Percentiles rank a stretch among this genome's conserved stretches.
phyloP scores from a whole-genome alignment of 1,140 invertebrate genomes.

The Brachionus calyciflorus region DNA sequence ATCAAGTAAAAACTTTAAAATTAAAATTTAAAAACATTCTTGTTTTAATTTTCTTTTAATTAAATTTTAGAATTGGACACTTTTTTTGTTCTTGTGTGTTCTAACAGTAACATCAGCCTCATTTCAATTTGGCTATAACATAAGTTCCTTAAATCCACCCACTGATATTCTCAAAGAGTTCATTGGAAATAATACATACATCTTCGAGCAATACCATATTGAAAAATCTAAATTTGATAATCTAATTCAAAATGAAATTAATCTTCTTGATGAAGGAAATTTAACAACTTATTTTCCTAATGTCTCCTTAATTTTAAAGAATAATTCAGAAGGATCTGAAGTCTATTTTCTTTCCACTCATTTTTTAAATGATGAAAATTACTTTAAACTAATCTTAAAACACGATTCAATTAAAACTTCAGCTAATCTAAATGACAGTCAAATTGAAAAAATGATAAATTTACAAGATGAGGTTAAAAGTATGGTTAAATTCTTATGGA shows the following conservation, averaged over 20 bases:
- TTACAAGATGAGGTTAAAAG: background rate
- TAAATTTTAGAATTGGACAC: slow-evolving; percentile 34
- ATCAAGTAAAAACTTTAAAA: background rate
- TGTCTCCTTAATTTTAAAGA: no score
- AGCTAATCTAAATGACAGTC: background rate
- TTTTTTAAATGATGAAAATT: no score
- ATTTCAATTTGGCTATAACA: slow-evolving; percentile 44
- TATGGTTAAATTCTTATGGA: slow-evolving; percentile 20
- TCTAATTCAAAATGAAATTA: no score
- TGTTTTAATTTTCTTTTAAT: background rate
- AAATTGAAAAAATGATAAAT: background rate
- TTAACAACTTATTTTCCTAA: no score
- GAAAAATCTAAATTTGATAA: no score
- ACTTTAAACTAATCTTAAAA: no score
- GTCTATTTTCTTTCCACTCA: no score
- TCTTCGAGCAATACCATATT: no score
- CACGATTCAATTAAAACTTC: no score
- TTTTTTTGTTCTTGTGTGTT: slow-evolving; percentile 30
- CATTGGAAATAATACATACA: background rate
- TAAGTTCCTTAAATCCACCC: slow-evolving; percentile 27
- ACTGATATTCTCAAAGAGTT: slow-evolving; percentile 11
- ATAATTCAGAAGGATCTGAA: no score
- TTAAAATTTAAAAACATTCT: background rate
- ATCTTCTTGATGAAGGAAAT: no score
- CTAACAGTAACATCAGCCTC: slow-evolving; percentile 16